phyloP scores from a whole-genome alignment of 1,140 invertebrate species.

The Ephestia elutella region DNA sequence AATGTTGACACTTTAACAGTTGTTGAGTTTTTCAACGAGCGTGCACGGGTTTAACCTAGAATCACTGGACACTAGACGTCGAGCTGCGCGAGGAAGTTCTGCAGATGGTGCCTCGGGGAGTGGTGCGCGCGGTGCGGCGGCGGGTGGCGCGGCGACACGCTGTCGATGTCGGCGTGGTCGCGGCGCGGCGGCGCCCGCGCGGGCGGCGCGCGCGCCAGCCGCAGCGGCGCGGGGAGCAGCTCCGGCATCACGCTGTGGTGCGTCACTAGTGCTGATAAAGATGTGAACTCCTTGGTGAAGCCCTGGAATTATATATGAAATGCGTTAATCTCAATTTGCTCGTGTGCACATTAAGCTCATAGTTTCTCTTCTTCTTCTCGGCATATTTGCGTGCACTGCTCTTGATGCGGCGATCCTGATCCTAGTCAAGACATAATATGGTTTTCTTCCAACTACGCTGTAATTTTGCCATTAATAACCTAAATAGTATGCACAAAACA shows the following conservation, averaged over 20 bases:
- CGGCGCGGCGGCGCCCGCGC: conserved; percentile 28
- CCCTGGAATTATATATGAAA: conserved; percentile 80
- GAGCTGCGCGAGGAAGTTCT: conserved; percentile 25
- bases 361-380: too few species aligned
- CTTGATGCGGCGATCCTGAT: too few species aligned
- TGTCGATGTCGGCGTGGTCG: conserved; percentile 41
- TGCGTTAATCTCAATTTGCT: too few species aligned
- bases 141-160: conserved; percentile 21
- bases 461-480: too few species aligned
- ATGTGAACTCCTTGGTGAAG: conserved; percentile 96
- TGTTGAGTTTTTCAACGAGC: too few species aligned
- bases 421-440: too few species aligned
- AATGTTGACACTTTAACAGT: too few species aligned
- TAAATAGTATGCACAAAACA: too few species aligned
- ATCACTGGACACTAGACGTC: conserved; percentile 31
- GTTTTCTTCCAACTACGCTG: too few species aligned
- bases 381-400: too few species aligned
- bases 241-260: conserved; percentile 97
- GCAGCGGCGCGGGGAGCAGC: conserved; percentile 92
- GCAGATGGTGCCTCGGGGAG: conserved; percentile 17
- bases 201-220: conserved; percentile 76
- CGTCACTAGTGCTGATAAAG: conserved; percentile 91
- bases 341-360: too few species aligned
- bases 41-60: background rate
- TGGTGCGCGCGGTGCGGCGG: conserved; percentile 14